Conservation (phyloP, 2,113 vertebrate genomes). For the Irena cyanogastra region DNA sequence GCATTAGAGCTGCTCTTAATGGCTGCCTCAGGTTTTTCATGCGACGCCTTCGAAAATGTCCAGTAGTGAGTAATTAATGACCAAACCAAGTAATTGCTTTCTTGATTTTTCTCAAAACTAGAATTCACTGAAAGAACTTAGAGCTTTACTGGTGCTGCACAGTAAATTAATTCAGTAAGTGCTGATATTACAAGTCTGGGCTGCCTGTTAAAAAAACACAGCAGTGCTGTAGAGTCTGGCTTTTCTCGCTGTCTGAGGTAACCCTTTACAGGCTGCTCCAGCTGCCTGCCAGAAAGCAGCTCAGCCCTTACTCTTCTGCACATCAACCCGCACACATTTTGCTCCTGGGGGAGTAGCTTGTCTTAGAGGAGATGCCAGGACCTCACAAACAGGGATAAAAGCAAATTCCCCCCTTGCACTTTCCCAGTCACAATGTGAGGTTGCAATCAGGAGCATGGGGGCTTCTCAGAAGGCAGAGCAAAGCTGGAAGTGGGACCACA, state of each 20-base stretch:
- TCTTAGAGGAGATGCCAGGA: not conserved
- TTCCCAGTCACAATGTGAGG: rapidly evolving
- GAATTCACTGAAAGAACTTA: slow-evolving; percentile 8
- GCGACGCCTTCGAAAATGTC: slow-evolving; percentile 14
- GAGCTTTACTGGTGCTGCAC: not conserved
- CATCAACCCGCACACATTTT: not conserved
- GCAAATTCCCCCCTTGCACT: not conserved
- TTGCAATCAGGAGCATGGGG: not conserved
- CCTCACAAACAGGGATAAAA: not conserved
- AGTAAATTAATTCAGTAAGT: slow-evolving; percentile 60
- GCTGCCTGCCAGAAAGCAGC: not conserved
- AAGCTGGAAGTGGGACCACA: not conserved
- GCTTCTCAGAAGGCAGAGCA: not conserved
- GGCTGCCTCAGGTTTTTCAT: slow-evolving; percentile 60
- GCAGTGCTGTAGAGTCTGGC: not conserved
- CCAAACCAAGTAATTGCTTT: slow-evolving; percentile 61
- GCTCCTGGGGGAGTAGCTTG: not conserved
- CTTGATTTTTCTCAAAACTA: slow-evolving; percentile 62
- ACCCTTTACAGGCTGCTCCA: not conserved
- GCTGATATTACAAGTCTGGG: slow-evolving; percentile 49
- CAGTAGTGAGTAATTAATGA: slow-evolving; percentile 67
- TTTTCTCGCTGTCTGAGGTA: not conserved
- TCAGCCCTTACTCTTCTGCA: not conserved
- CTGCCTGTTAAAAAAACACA: not conserved
- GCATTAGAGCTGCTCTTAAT: slow-evolving; percentile 45